Conservation (phyloP, 2,113 vertebrate species). For the Pelecanoides urinatrix region DNA sequence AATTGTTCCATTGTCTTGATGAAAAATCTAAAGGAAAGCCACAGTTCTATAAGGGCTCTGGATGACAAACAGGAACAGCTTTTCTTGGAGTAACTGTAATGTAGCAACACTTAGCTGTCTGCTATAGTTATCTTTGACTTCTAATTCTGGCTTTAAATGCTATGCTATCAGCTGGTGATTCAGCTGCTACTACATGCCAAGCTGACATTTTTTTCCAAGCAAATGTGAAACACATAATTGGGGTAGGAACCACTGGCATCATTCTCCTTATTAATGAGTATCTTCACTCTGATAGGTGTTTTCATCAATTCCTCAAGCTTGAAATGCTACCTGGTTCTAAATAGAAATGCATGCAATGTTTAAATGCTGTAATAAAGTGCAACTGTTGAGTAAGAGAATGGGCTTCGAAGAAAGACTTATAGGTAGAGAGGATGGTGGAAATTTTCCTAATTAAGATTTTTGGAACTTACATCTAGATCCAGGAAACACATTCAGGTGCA, state of each 20-base stretch:
- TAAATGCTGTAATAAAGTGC: neutral
- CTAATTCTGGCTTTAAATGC: conserved; percentile 40
- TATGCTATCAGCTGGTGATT: conserved; percentile 39
- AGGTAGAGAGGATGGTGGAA: neutral
- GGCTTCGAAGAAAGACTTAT: neutral
- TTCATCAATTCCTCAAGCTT: neutral
- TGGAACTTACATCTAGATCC: neutral
- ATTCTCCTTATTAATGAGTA: neutral
- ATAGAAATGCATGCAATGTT: neutral
- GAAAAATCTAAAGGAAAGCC: neutral
- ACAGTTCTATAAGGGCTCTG: neutral
- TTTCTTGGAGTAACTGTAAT: neutral
- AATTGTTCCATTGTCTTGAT: neutral
- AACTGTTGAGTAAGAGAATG: neutral
- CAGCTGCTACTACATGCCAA: conserved; percentile 45
- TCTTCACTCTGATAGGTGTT: neutral
- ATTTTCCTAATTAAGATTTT: neutral
- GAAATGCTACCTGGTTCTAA: neutral
- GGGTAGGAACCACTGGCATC: neutral
- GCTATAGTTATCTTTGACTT: neutral
- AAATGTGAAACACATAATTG: neutral
- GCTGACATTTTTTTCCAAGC: neutral
- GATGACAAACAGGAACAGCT: neutral
- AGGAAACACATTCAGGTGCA: neutral
- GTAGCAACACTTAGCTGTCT: neutral